Base-by-base conservation (phyloP, 2,888 invertebrate genomes). In the Isotomurus palustris region DNA sequence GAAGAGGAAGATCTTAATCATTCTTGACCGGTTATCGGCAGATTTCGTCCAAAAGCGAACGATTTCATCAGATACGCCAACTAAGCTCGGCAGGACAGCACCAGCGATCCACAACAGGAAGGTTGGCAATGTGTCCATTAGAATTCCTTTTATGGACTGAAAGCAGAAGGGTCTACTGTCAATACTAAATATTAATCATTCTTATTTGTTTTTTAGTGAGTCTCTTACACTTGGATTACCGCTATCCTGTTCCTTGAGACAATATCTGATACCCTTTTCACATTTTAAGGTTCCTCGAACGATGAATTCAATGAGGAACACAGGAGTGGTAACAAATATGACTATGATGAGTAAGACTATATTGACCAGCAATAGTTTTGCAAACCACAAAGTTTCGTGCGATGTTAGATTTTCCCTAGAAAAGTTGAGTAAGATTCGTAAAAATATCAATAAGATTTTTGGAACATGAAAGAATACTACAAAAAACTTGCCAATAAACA, bases 41-140 rank as follows among this genome's bases (percentile, higher is more conserved):
- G 94, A 93, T 72, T 89, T 85, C 0, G 94, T 94, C 88, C 94
- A 95, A 75, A 94, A 92, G 6, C 88, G 86, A 68, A 94, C 83
- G 78, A 90, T 88, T 73, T 88, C 86, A 75, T 95, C 95, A 3
- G 93, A 89, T 74, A 88, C 88, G 2, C 89, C 85, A 6, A 95
- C 93, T 60, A 94, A 80, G 2, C 89, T 90, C 0, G 95, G 95
- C 84, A 95, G 84, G 17, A 92, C 76, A 0, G 92, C 91, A 14
- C 94, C 89, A 75, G 92, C 83, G 0, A 87, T 87, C 82, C 92
- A 88, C 56, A 95, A 79, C 61, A 95, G 78, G 55, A 95, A 75
- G 2, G 94, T 93, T 4, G 95, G 94, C 52, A 94, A 78, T 74
- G 94, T 94, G 71, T 94, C 90, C 2, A 89, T 55, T 2, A 88